These are phyloP conservation scores for Acleris holmiana DNA, from an alignment of 2,888 invertebrate species.

Conservation along the genomic window DNA sequence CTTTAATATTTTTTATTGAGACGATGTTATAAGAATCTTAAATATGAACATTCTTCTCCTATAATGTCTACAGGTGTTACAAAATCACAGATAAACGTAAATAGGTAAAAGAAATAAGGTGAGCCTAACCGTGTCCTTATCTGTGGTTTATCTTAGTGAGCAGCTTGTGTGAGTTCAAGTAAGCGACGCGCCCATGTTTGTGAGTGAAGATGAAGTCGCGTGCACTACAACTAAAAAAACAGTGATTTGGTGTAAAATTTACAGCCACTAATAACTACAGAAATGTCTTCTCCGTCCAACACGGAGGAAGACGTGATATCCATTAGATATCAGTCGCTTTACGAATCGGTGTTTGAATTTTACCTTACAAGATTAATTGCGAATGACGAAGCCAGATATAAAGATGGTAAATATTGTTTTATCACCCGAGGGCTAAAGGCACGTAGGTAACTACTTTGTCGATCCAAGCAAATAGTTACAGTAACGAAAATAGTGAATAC, in stretches of 20 bases:
- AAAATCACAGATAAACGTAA: conserved; percentile 19
- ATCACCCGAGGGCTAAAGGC: neutral
- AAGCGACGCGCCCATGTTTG: conserved; percentile 12
- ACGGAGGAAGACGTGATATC: conserved; percentile 2
- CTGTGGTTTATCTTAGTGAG: conserved; percentile 32
- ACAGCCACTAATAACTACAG: neutral
- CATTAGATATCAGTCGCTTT: conserved; percentile 6
- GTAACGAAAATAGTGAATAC: neutral
- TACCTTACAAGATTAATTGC: conserved; percentile 20
- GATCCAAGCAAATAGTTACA: no score
- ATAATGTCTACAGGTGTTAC: neutral
- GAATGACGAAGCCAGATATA: conserved; percentile 26
- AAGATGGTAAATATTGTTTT: conserved; percentile 23
- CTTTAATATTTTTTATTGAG: no score
- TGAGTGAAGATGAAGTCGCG: no score
- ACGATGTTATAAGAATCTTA: no score
- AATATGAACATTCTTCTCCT: no score
- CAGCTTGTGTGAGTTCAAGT: conserved; percentile 22
- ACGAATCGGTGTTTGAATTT: conserved; percentile 31
- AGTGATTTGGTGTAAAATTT: conserved; percentile 3
- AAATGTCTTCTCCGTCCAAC: conserved; percentile 1
- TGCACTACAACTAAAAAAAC: conserved; percentile 9
- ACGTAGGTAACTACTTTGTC: conserved; percentile 4
- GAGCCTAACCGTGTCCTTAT: conserved; percentile 30
- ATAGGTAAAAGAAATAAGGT: conserved; percentile 17